Evolutionary conservation across 2,797 vertebrate genomes (phyloP).

Genomic region (Aselliscus stoliczkanus): DNA sequence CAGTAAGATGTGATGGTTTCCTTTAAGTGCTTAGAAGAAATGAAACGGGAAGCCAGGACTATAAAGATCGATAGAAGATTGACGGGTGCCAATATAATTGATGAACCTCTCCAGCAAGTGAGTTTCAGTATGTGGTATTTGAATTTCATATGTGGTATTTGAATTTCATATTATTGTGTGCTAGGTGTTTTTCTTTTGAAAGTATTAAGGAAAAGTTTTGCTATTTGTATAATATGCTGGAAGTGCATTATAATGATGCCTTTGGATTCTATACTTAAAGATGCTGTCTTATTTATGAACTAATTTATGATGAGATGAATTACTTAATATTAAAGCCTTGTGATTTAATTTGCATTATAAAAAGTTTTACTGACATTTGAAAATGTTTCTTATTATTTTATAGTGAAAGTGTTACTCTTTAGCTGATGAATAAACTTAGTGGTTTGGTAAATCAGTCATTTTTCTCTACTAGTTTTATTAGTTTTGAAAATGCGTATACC

Average conservation of each 20-base stretch:
- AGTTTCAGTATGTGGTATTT: conserved; percentile 64
- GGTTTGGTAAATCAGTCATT: not conserved
- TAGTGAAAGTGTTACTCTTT: not conserved
- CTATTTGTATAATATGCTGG: not conserved
- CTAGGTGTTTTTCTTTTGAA: conserved; percentile 22
- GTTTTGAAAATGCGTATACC: not conserved
- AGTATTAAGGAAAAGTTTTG: not conserved
- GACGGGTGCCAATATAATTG: conserved; percentile 97
- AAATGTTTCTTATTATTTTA: conserved; percentile 30
- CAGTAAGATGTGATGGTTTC: conserved; percentile 65
- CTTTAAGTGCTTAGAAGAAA: conserved; percentile 94
- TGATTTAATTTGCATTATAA: conserved; percentile 11
- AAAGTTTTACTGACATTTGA: conserved; percentile 6
- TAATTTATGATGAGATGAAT: not conserved
- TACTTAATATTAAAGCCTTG: conserved; percentile 14
- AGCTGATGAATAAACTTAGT: not conserved
- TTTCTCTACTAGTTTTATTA: not conserved
- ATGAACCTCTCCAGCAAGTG: conserved; percentile 98
- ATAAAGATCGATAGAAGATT: conserved; percentile 98
- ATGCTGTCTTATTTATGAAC: conserved; percentile 1
- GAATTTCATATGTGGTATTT: conserved; percentile 50
- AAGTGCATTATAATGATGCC: not conserved
- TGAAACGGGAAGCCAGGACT: conserved; percentile 92
- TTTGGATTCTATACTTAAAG: conserved; percentile 35
- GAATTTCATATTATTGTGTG: conserved; percentile 4